Evolutionary conservation across 2,888 invertebrate genomes (phyloP).

Genomic region (Polyommatus icarus): DNA sequence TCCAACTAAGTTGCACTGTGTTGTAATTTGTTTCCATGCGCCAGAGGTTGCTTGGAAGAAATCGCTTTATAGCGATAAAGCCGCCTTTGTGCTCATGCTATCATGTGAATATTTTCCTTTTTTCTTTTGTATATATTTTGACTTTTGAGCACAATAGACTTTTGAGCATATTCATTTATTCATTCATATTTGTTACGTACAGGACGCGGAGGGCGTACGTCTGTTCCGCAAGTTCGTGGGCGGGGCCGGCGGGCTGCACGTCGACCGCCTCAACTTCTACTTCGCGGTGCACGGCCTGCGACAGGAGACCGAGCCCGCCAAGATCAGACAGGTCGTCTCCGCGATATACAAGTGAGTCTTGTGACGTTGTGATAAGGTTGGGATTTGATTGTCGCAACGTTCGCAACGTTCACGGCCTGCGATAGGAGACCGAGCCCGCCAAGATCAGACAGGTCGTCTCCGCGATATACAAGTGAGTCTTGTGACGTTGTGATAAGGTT

Average conservation of each 20-base stretch:
- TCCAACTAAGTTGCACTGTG: no score
- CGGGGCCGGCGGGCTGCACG: conserved; percentile 88
- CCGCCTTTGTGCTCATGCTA: no score
- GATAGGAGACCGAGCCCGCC: conserved; percentile 82
- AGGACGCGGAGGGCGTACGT: conserved; percentile 93
- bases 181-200: conserved; percentile 34
- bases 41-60: no score
- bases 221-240: conserved; percentile 91
- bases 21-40: no score
- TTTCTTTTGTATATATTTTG: no score
- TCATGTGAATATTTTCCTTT: no score
- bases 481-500: not conserved
- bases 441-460: conserved; percentile 90
- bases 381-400: not conserved
- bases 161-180: no score
- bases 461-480: conserved; percentile 87
- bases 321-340: conserved; percentile 89
- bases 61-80: no score
- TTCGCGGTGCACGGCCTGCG: conserved; percentile 95
- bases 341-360: conserved; percentile 87
- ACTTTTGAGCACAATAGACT: no score
- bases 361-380: not conserved
- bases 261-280: conserved; percentile 93
- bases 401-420: no score
- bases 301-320: conserved; percentile 82